Evolutionary conservation across 2,888 invertebrate species (phyloP).

Genomic region (Pristionchus fissidentatus): DNA sequence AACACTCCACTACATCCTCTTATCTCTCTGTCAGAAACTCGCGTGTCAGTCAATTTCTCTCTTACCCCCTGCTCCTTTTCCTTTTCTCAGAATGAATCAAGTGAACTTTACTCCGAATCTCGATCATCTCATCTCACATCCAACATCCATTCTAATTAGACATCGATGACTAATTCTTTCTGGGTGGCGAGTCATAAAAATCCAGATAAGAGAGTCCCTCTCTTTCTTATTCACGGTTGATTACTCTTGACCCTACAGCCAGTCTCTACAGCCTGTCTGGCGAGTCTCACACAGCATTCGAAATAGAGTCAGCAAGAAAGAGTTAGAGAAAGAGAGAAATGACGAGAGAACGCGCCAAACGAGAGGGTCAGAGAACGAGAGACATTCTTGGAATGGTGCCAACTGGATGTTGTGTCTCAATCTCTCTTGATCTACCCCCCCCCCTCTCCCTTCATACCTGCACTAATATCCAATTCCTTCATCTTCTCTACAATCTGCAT

Average conservation of each 20-base stretch:
- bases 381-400: too few species aligned
- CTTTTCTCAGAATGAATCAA: conserved; percentile 21
- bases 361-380: too few species aligned
- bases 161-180: not conserved
- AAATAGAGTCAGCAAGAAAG: too few species aligned
- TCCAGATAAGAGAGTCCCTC: not conserved
- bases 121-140: not conserved
- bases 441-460: conserved; percentile 52
- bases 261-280: not conserved
- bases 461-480: conserved; percentile 60
- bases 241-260: conserved; percentile 18
- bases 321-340: too few species aligned
- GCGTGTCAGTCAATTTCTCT: conserved; percentile 16
- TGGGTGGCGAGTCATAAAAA: conserved; percentile 38
- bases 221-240: conserved; percentile 18
- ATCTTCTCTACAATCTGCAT: conserved; percentile 59
- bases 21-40: conserved; percentile 10
- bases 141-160: not conserved
- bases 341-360: too few species aligned
- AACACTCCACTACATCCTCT: not conserved
- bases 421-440: not conserved
- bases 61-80: not conserved
- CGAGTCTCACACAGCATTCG: not conserved
- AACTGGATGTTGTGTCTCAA: too few species aligned
- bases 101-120: not conserved